Evolutionary conservation across 2,888 invertebrate genomes (phyloP).

Genomic region (Drosophila vallismaia): DNA sequence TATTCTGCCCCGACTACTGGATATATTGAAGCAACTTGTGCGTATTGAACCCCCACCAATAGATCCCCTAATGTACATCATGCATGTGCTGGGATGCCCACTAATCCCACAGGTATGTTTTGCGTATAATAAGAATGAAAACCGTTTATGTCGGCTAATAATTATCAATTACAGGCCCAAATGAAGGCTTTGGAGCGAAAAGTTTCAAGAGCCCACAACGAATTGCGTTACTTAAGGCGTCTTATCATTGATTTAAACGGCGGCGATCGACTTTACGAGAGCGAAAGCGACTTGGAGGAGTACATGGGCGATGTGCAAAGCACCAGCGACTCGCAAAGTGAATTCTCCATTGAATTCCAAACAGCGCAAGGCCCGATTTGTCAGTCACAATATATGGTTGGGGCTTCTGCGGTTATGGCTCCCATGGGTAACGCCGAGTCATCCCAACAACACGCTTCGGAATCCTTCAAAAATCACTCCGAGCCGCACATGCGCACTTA

Average conservation of each 20-base stretch:
- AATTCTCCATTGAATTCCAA: background rate
- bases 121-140: background rate
- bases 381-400: slow-evolving; percentile 7
- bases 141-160: background rate
- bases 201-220: slow-evolving; percentile 56
- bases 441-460: background rate
- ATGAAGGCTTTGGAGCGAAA: slow-evolving; percentile 65
- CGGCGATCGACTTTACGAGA: slow-evolving; percentile 50
- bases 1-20: slow-evolving; percentile 45
- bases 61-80: slow-evolving; percentile 56
- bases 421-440: background rate
- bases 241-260: slow-evolving; percentile 52
- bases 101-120: slow-evolving; percentile 55
- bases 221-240: slow-evolving; percentile 56
- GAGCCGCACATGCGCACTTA: background rate
- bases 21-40: slow-evolving; percentile 49
- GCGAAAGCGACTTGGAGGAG: slow-evolving; percentile 54
- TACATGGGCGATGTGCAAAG: slow-evolving; percentile 52
- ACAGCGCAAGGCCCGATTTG: background rate
- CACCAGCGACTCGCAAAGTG: background rate
- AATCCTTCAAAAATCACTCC: background rate
- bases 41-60: slow-evolving; percentile 42
- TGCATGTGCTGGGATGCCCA: slow-evolving; percentile 56
- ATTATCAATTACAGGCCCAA: slow-evolving; percentile 21
- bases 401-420: background rate